A percentile compares a stretch with the other conserved stretches of the same genome.
These are phyloP conservation scores for Ctenosaura bakeri DNA, from an alignment of 2,797 vertebrate species.

Conservation along the genomic window DNA sequence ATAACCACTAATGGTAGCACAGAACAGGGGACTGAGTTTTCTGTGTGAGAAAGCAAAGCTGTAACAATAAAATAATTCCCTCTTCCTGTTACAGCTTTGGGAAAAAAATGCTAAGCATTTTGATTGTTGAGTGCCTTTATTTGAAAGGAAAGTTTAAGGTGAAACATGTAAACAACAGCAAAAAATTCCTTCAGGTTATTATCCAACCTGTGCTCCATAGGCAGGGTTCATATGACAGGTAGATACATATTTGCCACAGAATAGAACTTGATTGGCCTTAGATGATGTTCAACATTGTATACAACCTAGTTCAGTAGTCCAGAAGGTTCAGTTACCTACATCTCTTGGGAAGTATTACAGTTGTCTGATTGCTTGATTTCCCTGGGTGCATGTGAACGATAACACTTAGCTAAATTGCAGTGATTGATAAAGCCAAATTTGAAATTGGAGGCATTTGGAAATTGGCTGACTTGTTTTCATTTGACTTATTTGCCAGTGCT, in stretches of 20 bases:
- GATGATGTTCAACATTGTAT: not conserved
- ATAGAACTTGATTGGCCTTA: not conserved
- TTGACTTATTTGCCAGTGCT: not conserved
- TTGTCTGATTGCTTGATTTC: not conserved
- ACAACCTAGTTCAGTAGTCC: too few relatives aligned
- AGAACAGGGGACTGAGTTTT: constrained; percentile 71
- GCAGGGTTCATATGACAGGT: not conserved
- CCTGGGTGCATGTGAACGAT: not conserved
- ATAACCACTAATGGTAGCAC: constrained; percentile 75
- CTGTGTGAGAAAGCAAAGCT: constrained; percentile 43
- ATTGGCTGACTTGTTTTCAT: not conserved
- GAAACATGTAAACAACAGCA: not conserved
- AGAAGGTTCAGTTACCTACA: not conserved
- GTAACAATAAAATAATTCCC: constrained; percentile 64
- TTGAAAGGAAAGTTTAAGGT: constrained; percentile 43
- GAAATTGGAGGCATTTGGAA: not conserved
- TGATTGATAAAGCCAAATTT: not conserved
- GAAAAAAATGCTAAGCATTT: constrained; percentile 50
- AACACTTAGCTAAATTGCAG: not conserved
- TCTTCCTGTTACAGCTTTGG: constrained; percentile 46
- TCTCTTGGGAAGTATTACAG: not conserved
- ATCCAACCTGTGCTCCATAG: not conserved
- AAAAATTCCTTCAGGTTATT: not conserved
- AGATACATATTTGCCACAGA: not conserved
- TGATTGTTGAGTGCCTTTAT: constrained; percentile 58